Percentiles rank a stretch among this genome's conserved stretches.
Conservation (phyloP, 1,140 invertebrate species). For the Heterodera schachtii region DNA sequence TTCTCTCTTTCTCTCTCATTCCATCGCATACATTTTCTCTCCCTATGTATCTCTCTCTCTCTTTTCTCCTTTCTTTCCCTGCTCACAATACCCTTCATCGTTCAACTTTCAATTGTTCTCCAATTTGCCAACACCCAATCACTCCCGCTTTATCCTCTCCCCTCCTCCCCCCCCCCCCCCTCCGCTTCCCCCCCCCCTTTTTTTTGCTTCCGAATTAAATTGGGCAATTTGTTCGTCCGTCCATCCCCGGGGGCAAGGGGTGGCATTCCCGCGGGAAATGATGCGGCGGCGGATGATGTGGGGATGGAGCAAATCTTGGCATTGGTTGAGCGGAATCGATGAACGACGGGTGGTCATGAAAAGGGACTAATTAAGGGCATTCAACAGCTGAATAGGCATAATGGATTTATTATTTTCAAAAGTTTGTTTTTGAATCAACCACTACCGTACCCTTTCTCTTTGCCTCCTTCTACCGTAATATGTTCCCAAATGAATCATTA, state of each 20-base stretch:
- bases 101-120: neutral
- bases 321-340: slow-evolving; percentile 7
- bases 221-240: slow-evolving; percentile 14
- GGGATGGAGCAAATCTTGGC: slow-evolving; percentile 9
- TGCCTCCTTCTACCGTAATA: too few relatives aligned
- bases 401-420: too few relatives aligned
- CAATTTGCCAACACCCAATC: neutral
- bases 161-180: neutral
- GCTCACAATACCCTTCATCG: neutral
- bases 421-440: too few relatives aligned
- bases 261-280: slow-evolving; percentile 10
- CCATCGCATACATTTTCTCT: too few relatives aligned
- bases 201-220: slow-evolving; percentile 12
- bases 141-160: neutral
- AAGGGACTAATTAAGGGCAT: slow-evolving; percentile 11
- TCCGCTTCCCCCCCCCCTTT: neutral
- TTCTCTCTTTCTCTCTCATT: too few relatives aligned
- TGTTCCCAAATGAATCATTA: too few relatives aligned
- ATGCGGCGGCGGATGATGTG: neutral
- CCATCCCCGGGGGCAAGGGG: neutral
- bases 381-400: neutral
- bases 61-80: too few relatives aligned
- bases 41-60: too few relatives aligned
- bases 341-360: neutral
- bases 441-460: too few relatives aligned